Evolutionary conservation across 1,140 invertebrate genomes (phyloP).

Genomic region (Calycopis cecrops): DNA sequence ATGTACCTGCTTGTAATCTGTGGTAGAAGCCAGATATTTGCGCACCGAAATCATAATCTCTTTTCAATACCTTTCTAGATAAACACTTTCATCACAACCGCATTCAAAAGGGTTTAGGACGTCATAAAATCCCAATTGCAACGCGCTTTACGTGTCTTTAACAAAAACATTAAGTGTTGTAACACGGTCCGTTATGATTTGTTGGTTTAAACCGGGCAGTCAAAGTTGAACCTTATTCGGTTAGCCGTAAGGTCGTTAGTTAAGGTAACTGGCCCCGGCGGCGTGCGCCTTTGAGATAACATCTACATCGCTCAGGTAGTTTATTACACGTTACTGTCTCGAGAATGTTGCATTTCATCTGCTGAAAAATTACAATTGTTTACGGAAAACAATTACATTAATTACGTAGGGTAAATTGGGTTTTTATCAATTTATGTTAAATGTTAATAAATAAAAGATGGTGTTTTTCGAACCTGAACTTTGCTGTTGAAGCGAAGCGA

Average conservation of each 20-base stretch:
- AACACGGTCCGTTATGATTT: slow-evolving; percentile 9
- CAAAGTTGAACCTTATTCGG: background rate
- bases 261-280: background rate
- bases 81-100: background rate
- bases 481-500: too few species aligned
- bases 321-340: background rate
- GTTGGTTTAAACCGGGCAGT: background rate
- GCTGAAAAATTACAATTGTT: too few species aligned
- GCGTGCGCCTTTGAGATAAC: slow-evolving; percentile 45
- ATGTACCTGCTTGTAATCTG: too few species aligned
- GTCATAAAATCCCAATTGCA: slow-evolving; percentile 5
- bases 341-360: background rate
- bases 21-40: too few species aligned
- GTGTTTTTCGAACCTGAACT: too few species aligned
- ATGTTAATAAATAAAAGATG: too few species aligned
- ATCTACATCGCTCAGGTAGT: slow-evolving; percentile 10
- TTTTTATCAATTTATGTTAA: too few species aligned
- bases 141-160: background rate
- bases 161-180: slow-evolving; percentile 4
- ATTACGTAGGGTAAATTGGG: too few species aligned
- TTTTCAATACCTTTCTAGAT: background rate
- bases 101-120: background rate
- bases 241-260: background rate
- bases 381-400: too few species aligned
- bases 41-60: too few species aligned